Percentiles rank a stretch among this genome's conserved stretches.
Conservation (phyloP, 2,113 vertebrate genomes). For the Jaculus jaculus region DNA sequence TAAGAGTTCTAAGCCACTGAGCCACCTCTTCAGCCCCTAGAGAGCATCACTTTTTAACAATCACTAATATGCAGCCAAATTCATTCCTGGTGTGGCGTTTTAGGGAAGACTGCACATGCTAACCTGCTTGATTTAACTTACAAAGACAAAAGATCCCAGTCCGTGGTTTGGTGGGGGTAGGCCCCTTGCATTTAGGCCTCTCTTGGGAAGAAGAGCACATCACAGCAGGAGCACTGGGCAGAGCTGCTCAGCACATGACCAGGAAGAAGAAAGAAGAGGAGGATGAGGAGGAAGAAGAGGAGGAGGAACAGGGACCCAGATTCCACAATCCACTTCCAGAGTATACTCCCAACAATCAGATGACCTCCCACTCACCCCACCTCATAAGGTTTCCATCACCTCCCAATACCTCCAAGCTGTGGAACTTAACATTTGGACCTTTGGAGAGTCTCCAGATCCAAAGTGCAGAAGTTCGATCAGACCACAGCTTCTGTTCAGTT, state of each 20-base stretch:
- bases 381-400: background rate
- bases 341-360: background rate
- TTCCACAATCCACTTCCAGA: no score
- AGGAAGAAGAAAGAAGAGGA: background rate
- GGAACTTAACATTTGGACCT: background rate
- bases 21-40: no score
- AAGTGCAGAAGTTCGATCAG: background rate
- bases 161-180: background rate
- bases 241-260: background rate
- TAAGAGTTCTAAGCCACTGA: no score
- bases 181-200: background rate
- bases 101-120: background rate
- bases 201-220: background rate
- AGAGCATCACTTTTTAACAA: background rate
- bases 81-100: background rate
- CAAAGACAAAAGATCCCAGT: background rate
- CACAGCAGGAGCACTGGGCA: background rate
- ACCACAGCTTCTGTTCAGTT: background rate
- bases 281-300: no score
- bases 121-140: background rate
- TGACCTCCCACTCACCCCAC: background rate
- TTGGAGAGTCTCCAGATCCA: background rate
- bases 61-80: background rate
- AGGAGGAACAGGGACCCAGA: accelerated
- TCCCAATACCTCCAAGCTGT: background rate